phyloP scores from a whole-genome alignment of 1,140 invertebrate species.

The Daktulosphaira vitifoliae region DNA sequence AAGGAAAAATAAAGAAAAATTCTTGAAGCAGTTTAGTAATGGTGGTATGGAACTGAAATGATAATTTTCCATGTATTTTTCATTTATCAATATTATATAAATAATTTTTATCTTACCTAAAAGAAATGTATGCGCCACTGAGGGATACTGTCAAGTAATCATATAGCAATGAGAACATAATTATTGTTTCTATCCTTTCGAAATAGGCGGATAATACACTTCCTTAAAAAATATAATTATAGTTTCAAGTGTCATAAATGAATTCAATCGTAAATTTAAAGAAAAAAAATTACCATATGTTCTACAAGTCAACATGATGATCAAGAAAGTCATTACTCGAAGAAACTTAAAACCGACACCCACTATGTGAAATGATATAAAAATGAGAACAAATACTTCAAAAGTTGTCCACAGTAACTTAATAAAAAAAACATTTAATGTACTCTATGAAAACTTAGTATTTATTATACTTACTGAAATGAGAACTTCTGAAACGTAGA shows the following conservation, averaged over 20 bases:
- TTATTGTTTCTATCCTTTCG: constrained; percentile 53
- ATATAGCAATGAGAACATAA: constrained; percentile 52
- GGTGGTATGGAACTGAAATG: constrained; percentile 43
- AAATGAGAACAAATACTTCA: not conserved
- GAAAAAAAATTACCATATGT: constrained; percentile 3
- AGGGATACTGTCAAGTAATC: constrained; percentile 55
- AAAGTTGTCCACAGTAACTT: constrained; percentile 13
- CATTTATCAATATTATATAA: no score
- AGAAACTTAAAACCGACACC: not conserved
- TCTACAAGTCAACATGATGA: not conserved
- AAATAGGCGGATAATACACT: constrained; percentile 55
- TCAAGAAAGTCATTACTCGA: not conserved
- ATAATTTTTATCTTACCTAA: constrained; percentile 47
- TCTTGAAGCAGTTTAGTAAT: constrained; percentile 51
- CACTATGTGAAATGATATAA: not conserved
- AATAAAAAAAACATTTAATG: not conserved
- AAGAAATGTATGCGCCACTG: constrained; percentile 54
- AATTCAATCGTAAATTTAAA: no score
- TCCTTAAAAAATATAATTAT: constrained; percentile 44
- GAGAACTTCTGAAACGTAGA: constrained; percentile 61
- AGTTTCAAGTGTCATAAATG: no score
- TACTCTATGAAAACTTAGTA: not conserved
- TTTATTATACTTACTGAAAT: constrained; percentile 51
- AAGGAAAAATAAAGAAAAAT: constrained; percentile 59
- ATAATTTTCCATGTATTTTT: not conserved